A percentile compares a stretch with the other conserved stretches of the same genome.
phyloP scores from a whole-genome alignment of 2,797 vertebrate species.

The Sternarchorhynchus goeldii region DNA sequence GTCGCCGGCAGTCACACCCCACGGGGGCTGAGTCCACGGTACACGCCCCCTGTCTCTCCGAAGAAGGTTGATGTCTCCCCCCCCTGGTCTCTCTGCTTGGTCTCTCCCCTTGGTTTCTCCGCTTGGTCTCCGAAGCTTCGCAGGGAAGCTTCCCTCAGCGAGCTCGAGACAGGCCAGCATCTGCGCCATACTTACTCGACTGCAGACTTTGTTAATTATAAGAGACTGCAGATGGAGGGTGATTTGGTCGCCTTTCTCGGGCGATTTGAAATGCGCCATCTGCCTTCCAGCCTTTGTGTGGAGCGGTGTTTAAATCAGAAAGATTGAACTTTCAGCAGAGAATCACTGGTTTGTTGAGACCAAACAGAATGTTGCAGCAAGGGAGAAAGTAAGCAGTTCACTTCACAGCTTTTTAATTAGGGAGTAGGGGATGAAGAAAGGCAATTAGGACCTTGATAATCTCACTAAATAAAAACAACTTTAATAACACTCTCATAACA shows the following conservation, averaged over 20 bases:
- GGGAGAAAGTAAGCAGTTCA: not conserved
- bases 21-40: not conserved
- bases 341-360: not conserved
- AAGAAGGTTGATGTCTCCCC: not conserved
- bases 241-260: slow-evolving; percentile 18
- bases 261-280: not conserved
- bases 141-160: not conserved
- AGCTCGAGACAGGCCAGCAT: slow-evolving; percentile 21
- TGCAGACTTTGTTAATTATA: slow-evolving; percentile 26
- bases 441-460: not conserved
- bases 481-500: too few species aligned
- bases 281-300: slow-evolving; percentile 10
- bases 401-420: not conserved
- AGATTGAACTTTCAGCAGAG: not conserved
- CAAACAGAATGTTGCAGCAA: not conserved
- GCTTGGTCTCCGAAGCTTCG: not conserved
- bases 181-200: slow-evolving; percentile 12
- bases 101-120: not conserved
- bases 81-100: not conserved
- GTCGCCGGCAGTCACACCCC: too few species aligned
- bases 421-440: not conserved
- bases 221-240: slow-evolving; percentile 1
- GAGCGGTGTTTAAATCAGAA: slow-evolving; percentile 3
- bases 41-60: not conserved
- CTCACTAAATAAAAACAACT: too few species aligned